Base-by-base conservation (phyloP, 2,888 invertebrate genomes). In the Crepidodera aurea region DNA sequence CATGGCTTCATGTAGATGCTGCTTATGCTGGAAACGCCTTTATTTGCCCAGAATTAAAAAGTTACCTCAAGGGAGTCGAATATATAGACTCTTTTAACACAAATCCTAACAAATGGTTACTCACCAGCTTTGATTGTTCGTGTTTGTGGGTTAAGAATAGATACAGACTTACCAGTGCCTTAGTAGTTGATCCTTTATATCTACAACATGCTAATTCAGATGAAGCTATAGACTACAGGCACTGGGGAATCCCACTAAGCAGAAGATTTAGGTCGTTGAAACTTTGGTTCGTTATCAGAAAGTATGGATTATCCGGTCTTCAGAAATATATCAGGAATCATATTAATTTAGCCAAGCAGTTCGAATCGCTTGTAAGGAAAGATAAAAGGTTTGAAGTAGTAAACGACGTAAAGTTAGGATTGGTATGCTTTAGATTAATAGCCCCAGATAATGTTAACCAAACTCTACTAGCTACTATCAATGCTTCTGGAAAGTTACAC, bases 1-100 rank as follows among this genome's bases (percentile, higher is more conserved):
- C 91, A n/a, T 95, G 94, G 94, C 83, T 94, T 19, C 94, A 94
- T 78, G 91, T 93, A 1, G 94, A 94, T 78, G 93, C 90, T 0
- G 94, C 94, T 0, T 95, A 94, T 76, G 94, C 92, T 1, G 95
- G 95, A 1, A 92, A 89, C 72, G 89, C 91, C 0, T 90, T 95
- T 74, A 92, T 95, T 63, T 90, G 94, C 72, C 93, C 93, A 0
- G 94, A 94, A 81, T 86, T 93, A 78, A 85, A 90, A 63, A 82
- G 84, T 0, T 81, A 86, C 44, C 84, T 88, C 74, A 82, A 84
- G 2, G 90, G 90, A 0, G 82, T 90, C 22, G 87, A 93, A 81
- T 87, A 89, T 76, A 93, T 91, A 0, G 90, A 91, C 76, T 94
- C 94, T 0, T 92, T 95, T 80, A 93, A 93, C 77, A 91, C 91